These are phyloP conservation scores for Orthonyx spaldingii DNA, from an alignment of 2,113 vertebrate species.

Conservation along the genomic window DNA sequence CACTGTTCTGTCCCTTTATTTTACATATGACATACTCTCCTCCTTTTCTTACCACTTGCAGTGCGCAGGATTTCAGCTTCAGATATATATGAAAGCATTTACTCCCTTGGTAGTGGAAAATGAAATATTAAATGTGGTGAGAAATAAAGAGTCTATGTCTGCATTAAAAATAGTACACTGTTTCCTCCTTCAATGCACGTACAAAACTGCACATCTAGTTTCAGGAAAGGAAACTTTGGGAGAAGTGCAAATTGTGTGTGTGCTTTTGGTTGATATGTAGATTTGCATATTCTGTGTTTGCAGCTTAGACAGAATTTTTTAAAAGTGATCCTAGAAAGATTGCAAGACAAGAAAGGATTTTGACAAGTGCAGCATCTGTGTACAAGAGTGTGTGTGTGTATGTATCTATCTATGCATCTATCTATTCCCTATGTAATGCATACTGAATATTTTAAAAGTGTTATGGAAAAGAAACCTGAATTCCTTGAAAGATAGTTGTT, in stretches of 20 bases:
- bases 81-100: not conserved
- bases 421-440: slow-evolving; percentile 56
- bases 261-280: not conserved
- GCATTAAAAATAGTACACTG: not conserved
- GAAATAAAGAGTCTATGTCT: not conserved
- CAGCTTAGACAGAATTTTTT: slow-evolving; percentile 36
- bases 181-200: not conserved
- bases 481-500: slow-evolving; percentile 59
- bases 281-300: slow-evolving; percentile 45
- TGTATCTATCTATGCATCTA: slow-evolving; percentile 24
- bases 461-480: slow-evolving; percentile 51
- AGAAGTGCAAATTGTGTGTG: not conserved
- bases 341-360: slow-evolving; percentile 24
- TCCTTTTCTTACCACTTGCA: not conserved
- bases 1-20: not conserved
- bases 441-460: slow-evolving; percentile 54
- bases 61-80: not conserved
- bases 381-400: not conserved
- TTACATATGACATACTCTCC: not conserved
- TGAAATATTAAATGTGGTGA: not conserved
- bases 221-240: not conserved
- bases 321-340: slow-evolving; percentile 41
- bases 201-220: not conserved
- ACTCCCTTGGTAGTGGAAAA: not conserved
- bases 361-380: slow-evolving; percentile 27